phyloP scores from a whole-genome alignment of 2,113 vertebrate genomes.

The Rhea americana region DNA sequence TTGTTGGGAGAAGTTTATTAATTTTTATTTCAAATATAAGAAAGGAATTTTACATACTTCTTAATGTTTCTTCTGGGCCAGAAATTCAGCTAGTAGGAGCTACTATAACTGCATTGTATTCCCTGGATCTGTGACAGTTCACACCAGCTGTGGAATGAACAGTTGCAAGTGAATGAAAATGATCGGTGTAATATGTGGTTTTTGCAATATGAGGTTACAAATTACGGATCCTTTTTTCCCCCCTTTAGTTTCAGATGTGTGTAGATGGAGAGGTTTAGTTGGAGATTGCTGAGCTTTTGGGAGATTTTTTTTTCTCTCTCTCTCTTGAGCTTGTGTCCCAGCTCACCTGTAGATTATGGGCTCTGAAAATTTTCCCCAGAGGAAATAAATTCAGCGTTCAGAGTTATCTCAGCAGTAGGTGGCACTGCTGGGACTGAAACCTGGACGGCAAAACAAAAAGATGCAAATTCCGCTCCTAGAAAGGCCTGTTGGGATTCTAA shows the following conservation, averaged over 20 bases:
- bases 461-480: conserved; percentile 1
- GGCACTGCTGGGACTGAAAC: conserved; percentile 67
- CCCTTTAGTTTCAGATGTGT: fast-evolving
- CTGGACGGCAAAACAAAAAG: neutral
- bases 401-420: conserved; percentile 53
- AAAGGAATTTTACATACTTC: neutral
- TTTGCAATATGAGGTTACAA: neutral
- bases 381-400: neutral
- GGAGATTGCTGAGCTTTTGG: neutral
- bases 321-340: neutral
- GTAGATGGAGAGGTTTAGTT: neutral
- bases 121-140: neutral
- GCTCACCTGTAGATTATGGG: neutral
- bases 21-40: neutral
- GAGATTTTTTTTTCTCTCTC: neutral
- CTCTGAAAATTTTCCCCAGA: neutral
- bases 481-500: neutral
- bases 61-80: neutral
- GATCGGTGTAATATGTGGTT: neutral
- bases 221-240: fast-evolving
- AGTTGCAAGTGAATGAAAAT: neutral
- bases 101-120: neutral
- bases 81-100: neutral
- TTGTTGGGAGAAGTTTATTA: neutral
- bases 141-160: neutral